Base-by-base conservation (phyloP, 1,140 invertebrate species). In the Vanessa atalanta region DNA sequence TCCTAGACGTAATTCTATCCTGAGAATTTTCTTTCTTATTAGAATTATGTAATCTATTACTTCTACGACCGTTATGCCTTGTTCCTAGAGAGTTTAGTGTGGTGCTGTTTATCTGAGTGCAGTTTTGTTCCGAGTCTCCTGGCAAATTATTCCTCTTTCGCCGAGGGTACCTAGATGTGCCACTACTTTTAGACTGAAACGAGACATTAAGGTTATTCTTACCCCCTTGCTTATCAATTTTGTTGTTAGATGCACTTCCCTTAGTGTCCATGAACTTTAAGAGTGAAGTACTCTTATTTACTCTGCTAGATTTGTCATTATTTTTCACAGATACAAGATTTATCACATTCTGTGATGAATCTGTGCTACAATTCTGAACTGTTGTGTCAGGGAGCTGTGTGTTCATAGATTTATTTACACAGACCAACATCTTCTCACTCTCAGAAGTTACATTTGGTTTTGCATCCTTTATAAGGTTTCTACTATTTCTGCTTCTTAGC, bases 281-380 rank as follows among this genome's bases (percentile, higher is more conserved):
- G 51, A 88, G 68, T 7, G 90, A 89, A 68, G 89, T 88, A 20
- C 81, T 82, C 72, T 86, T 86, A 60, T 83, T 80, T 11, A 88
- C 70, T 77, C 77, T 88, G 23, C 68, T 68, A 8, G 81, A 53
- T 50, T 80, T 86, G 3, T 84, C 76, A 69, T 82, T 82, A 68
- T 73, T 82, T 47, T 86, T 84, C 3, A 84, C 66, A 47, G 86
- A 87, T 14, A 91, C 83, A 65, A 91, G 70, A 70, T 90, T 92
- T 20, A 92, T 78, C 5, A 88, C 74, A 80, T 92, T 90, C 70
- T 89, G 85, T 37, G 89, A 90, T 5, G 89, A 90, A 65, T 90
- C 88, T 37, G 87, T 89, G 47, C 88, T 92, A 64, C 81, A 87
- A 65, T 91, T 89, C 11, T 86, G 43, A 1, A 81, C 66, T 43